These are phyloP conservation scores for Daphoenositta chrysoptera DNA, from an alignment of 2,113 vertebrate species.

Conservation along the genomic window DNA sequence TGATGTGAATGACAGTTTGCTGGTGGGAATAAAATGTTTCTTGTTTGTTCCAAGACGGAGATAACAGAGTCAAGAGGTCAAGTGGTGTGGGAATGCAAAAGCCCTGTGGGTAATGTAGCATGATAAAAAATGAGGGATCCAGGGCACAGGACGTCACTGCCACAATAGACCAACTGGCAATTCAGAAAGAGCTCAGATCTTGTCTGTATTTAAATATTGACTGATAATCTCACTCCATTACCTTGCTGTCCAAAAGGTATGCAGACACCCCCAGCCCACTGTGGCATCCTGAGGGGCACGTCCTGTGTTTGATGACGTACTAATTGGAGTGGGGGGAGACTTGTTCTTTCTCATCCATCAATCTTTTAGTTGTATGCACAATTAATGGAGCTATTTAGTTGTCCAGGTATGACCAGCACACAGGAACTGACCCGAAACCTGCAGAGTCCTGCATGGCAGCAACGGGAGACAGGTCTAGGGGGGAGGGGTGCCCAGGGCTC, in stretches of 20 bases:
- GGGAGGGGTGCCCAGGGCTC: background rate
- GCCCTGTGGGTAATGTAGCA: constrained; percentile 56
- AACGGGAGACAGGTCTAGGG: fast-evolving
- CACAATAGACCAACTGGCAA: constrained; percentile 8
- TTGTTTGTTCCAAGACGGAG: constrained; percentile 63
- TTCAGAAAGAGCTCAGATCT: constrained; percentile 54
- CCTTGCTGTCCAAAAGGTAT: constrained; percentile 10
- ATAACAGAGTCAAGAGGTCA: constrained; percentile 71
- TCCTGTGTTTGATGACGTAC: constrained; percentile 9
- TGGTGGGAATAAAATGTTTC: constrained; percentile 67
- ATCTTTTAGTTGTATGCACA: background rate
- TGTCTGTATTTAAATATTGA: constrained; percentile 66
- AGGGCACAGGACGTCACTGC: background rate
- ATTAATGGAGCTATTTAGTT: constrained; percentile 1
- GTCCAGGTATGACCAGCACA: background rate
- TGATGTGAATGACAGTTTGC: constrained; percentile 52
- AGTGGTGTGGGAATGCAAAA: constrained; percentile 54
- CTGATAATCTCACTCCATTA: constrained; percentile 61
- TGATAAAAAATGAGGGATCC: constrained; percentile 47
- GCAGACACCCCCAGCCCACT: background rate
- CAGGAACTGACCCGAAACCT: background rate
- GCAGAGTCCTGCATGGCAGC: background rate
- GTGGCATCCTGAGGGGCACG: background rate
- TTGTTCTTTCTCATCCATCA: constrained; percentile 22
- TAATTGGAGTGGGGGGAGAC: constrained; percentile 1